These are phyloP conservation scores for Dastarcus helophoroides DNA, from an alignment of 2,888 invertebrate species.

Conservation along the genomic window DNA sequence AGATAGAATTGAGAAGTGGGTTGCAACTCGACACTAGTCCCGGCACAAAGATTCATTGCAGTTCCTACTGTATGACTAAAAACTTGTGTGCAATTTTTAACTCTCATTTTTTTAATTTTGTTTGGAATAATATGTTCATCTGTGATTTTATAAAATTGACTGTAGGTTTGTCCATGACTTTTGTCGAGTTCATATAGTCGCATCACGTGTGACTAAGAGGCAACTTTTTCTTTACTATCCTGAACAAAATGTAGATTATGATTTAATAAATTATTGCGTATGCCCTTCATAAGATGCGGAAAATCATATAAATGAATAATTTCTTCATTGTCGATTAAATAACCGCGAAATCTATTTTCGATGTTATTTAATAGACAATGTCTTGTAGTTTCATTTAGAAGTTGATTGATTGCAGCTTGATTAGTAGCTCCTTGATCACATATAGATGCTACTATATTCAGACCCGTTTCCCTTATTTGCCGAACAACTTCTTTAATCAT, in stretches of 20 bases:
- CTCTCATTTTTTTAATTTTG: conserved; percentile 6
- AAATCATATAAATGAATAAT: conserved; percentile 11
- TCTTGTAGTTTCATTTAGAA: conserved; percentile 2
- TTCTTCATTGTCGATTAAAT: conserved; percentile 7
- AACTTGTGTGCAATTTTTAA: conserved; percentile 2
- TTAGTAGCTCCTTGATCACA: conserved; percentile 9
- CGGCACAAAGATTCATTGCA: neutral
- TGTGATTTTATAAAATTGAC: conserved; percentile 4
- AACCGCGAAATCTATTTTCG: neutral
- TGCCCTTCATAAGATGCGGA: conserved; percentile 7
- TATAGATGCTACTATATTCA: conserved; percentile 8
- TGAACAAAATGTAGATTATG: conserved; percentile 9
- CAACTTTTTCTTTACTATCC: conserved; percentile 5
- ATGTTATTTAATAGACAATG: neutral
- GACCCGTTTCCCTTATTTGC: conserved; percentile 7
- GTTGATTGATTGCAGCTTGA: conserved; percentile 6
- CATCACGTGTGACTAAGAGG: conserved; percentile 7
- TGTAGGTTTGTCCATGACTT: neutral
- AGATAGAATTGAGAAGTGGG: neutral
- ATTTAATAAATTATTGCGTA: conserved; percentile 12
- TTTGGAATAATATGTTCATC: conserved; percentile 5
- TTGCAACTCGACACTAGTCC: conserved; percentile 1
- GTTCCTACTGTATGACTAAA: conserved; percentile 4
- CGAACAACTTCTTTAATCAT: conserved; percentile 3
- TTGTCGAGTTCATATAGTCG: conserved; percentile 6